These are phyloP conservation scores for Ochropleura plecta DNA, from an alignment of 2,888 invertebrate species.

Conservation along the genomic window DNA sequence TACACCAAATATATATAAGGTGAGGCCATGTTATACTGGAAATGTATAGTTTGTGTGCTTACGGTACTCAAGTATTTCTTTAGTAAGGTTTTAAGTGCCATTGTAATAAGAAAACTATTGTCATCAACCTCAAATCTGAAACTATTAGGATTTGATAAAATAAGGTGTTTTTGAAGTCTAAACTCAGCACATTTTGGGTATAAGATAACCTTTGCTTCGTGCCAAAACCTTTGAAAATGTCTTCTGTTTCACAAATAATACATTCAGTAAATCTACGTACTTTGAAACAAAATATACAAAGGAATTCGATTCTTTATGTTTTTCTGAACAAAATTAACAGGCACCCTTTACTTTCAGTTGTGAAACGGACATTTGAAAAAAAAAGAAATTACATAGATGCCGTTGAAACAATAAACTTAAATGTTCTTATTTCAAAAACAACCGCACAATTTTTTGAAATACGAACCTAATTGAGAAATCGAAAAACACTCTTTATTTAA, in stretches of 20 bases:
- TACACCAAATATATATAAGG: too few species aligned
- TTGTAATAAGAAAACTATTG: background rate
- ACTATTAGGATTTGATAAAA: background rate
- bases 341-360: background rate
- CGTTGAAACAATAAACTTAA: background rate
- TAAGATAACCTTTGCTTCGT: background rate
- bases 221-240: background rate
- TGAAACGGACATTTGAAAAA: background rate
- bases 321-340: slow-evolving; percentile 5
- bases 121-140: background rate
- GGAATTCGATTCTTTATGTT: background rate
- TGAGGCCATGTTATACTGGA: too few species aligned
- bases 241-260: slow-evolving; percentile 9
- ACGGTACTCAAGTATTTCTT: background rate
- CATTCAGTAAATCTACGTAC: background rate
- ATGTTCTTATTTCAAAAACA: background rate
- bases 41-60: background rate
- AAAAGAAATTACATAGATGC: background rate
- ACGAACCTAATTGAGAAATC: background rate
- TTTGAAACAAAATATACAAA: slow-evolving; percentile 21
- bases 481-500: background rate
- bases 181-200: background rate
- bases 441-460: background rate
- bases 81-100: background rate
- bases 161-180: background rate